phyloP scores from a whole-genome alignment of 1,140 invertebrate genomes.

The Drosophila jambulina region DNA sequence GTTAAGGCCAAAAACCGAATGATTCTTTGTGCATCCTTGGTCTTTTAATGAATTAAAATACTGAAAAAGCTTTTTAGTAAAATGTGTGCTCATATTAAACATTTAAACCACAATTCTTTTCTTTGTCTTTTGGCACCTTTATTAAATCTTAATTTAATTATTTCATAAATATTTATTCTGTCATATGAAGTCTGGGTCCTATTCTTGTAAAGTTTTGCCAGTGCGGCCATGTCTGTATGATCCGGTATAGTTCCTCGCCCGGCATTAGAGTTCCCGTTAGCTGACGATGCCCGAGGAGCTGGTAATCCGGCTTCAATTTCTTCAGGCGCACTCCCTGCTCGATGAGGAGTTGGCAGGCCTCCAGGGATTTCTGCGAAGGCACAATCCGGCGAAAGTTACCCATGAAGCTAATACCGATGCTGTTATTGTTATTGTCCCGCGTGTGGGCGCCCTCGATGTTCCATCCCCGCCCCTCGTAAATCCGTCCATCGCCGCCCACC shows the following conservation, averaged over 20 bases:
- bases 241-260: conserved; percentile 87
- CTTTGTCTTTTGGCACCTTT: conserved; percentile 9
- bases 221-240: conserved; percentile 87
- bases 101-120: conserved; percentile 1
- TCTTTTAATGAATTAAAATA: neutral
- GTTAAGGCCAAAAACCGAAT: neutral
- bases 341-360: conserved; percentile 86
- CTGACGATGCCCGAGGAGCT: conserved; percentile 88
- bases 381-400: conserved; percentile 88
- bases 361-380: conserved; percentile 87
- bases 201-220: conserved; percentile 69
- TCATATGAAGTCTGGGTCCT: conserved; percentile 25
- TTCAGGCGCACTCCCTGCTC: conserved; percentile 87
- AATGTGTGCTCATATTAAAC: neutral
- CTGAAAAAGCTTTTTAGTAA: neutral
- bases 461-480: conserved; percentile 88
- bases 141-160: conserved; percentile 13
- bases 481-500: conserved; percentile 87
- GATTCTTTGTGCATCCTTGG: neutral
- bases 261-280: conserved; percentile 87
- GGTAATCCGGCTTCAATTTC: conserved; percentile 87
- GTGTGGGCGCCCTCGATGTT: conserved; percentile 87
- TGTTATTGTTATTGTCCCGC: conserved; percentile 85
- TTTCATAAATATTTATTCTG: conserved; percentile 4
- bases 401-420: conserved; percentile 89